Evolutionary conservation across 2,888 invertebrate genomes (phyloP), one percentile per base, ranked within the genome.

Genomic region (Drosophila subquinaria): DNA sequence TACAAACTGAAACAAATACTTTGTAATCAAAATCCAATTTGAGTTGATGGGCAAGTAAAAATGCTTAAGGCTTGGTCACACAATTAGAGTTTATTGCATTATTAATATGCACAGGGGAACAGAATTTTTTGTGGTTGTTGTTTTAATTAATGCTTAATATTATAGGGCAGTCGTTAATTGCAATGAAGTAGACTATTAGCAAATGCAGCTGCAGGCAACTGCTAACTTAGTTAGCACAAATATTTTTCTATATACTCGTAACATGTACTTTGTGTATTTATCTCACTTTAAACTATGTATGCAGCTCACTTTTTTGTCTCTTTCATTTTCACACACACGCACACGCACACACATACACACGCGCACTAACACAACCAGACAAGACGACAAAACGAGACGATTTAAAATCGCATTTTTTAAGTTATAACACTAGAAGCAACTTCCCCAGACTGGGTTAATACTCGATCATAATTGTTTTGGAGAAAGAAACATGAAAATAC

Each of bases 141-240:
- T 42, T 11, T 48, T 59, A 9, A 52, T 52, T 38, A 52, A 40
- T 57, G 36, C 53, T 73, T 73, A 73, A 50, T 23, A 48, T 63
- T 63, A 73, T 36, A 56, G 69, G 75, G 63, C 74, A 69, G 69
- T 72, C 55, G 45, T 61, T 43, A 45, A 51, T 73, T 53, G 57
- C 69, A 57, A 20, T 56, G 45, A 47, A 47, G 40, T 65, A 45
- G 56, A 69, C 33, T 35, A 35, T 20, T 50, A 43, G 59, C 53
- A 76, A 70, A 76, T 51, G 55, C 36, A 51, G 70, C 65, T 64
- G 57, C 30, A 57, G 38, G 52, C 68, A 48, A 64, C 64, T 51
- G 59, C 75, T 59, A 69, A 73, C 73, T 75, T 55, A 59, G 73
- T 73, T 75, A 73, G 71, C 76, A 70, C 65, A 74, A 47, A 51